Conservation (phyloP, 2,797 vertebrate species). For the Varecia variegata region DNA sequence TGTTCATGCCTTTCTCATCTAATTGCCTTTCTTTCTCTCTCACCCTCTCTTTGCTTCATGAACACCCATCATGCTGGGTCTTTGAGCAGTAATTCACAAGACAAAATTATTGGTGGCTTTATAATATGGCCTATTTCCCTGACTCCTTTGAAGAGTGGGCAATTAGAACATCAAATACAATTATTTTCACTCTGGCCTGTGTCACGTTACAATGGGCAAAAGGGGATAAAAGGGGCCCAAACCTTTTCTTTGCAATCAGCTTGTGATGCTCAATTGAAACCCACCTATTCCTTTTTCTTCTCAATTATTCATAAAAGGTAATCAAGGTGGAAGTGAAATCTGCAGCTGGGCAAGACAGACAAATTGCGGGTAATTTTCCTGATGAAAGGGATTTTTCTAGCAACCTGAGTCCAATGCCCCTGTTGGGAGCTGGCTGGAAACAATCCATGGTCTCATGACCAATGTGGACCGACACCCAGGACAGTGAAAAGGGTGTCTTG, state of each 20-base stretch:
- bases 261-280: not conserved
- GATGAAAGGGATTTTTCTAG: not conserved
- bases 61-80: not conserved
- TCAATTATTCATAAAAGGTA: not conserved
- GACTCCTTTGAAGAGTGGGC: not conserved
- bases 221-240: not conserved
- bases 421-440: rapidly evolving
- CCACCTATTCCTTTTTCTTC: not conserved
- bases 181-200: not conserved
- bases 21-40: not conserved
- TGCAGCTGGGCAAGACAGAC: not conserved
- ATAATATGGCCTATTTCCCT: not conserved
- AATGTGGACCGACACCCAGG: not conserved
- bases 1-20: rapidly evolving
- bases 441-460: rapidly evolving
- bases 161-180: not conserved
- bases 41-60: rapidly evolving
- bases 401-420: not conserved
- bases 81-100: not conserved
- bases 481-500: too few species aligned
- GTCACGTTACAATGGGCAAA: not conserved
- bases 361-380: not conserved
- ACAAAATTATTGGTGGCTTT: not conserved
- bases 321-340: not conserved
- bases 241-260: not conserved